phyloP scores from a whole-genome alignment of 2,113 vertebrate genomes.

The Neopipo cinnamomea region DNA sequence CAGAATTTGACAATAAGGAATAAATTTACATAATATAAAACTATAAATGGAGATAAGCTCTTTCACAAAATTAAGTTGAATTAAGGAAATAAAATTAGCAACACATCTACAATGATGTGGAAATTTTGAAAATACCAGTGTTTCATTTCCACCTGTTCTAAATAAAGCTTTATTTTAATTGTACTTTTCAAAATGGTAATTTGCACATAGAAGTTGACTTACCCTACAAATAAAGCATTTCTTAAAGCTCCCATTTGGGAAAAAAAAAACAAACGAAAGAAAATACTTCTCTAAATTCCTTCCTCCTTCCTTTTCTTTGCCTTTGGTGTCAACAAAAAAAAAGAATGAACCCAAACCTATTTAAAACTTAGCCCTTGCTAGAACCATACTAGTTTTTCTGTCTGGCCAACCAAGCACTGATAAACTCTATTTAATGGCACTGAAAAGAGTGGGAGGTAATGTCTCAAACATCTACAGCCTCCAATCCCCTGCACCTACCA shows the following conservation, averaged over 20 bases:
- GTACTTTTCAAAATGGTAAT: not conserved
- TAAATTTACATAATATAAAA: not conserved
- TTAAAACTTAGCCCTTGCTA: not conserved
- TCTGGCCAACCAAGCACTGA: not conserved
- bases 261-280: not conserved
- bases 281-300: not conserved
- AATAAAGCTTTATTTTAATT: slow-evolving; percentile 1
- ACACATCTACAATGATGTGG: not conserved
- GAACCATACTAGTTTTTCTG: not conserved
- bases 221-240: not conserved
- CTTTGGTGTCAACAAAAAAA: not conserved
- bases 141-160: slow-evolving; percentile 12
- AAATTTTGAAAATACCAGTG: not conserved
- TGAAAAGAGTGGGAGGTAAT: not conserved
- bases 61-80: slow-evolving; percentile 11
- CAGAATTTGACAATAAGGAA: not conserved
- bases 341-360: not conserved
- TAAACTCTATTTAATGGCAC: not conserved
- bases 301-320: not conserved
- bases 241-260: not conserved
- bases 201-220: not conserved
- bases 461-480: not conserved
- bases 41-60: slow-evolving; percentile 15
- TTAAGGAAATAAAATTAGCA: slow-evolving; percentile 25
- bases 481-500: not conserved